Evolutionary conservation across 2,797 vertebrate genomes (phyloP), one percentile per base, ranked within the genome.

Genomic region (Morelia viridis): DNA sequence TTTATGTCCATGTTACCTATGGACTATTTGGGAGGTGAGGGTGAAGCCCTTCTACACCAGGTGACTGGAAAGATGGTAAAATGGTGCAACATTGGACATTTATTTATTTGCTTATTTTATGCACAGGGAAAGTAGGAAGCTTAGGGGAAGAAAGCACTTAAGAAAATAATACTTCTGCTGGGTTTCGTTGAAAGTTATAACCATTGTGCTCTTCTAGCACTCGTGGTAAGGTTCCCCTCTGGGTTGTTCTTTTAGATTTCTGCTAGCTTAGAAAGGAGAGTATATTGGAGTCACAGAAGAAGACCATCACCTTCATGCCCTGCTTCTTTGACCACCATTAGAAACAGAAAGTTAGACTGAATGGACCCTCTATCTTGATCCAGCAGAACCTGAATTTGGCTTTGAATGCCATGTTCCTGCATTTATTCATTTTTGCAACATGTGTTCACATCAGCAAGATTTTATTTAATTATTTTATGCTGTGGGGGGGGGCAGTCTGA

Each of bases 381-480:
- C n/a, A 15, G 31, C 50, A 68, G 46, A 53, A 11, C 62, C 17
- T n/a, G n/a, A n/a, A 9, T 57, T 87, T 53, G 57, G 50, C 50
- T 89, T 61, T n/a, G 71, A 46, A 4, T 12, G 65, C 2, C 15
- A 17, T 1, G 0, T 41, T 76, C 1, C 26, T 87, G 31, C n/a
- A 26, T 86, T 71, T n/a, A 57, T 26, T 90, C 8, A n/a, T 41
- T 90, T 83, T 65, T 64, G 85, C 28, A 87, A 31, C 15, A 13
- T 41, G 56, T 61, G 64, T 35, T 61, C 12, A 61, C 56, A 87
- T 68, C 19, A 68, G 90, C 88, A 91, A 92, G 95, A 93, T 94
- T 90, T 64, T 91, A 65, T 89, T 71, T 76, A 68, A 91, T 28
- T 2, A 0, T 68, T 85, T 41, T 19, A 91, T 64, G 61, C 26